Base-by-base conservation (phyloP, 2,888 invertebrate species). In the Nomada ferruginata region DNA sequence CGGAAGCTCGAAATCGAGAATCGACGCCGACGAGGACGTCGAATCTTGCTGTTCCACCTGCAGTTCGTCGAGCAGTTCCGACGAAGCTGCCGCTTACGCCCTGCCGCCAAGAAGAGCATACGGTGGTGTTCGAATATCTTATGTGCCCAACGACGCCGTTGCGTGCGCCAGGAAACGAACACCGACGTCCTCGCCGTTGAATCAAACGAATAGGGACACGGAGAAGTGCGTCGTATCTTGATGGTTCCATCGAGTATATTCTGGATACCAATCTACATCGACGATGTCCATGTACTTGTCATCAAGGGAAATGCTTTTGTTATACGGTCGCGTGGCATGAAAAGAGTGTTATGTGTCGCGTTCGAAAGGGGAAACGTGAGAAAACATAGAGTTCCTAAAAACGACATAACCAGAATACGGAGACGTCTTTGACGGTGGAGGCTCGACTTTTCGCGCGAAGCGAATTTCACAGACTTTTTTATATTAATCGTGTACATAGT, bases 1-100 rank as follows among this genome's bases (percentile, higher is more conserved):
- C n/a, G 79, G 85, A 9, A 65, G 83, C 9, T 87, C 87, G 15
- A 88, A 85, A 88, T 94, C 95, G 42, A 92, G 94, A 81, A 91
- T 92, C 83, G 93, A 91, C 36, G 91, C 90, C 83, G 96, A 96
- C 70, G 91, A 91, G 20, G 90, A 91, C 86, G 94, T 91, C 73
- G 96, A 96, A 87, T 97, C 97, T 92, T 96, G 97, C 91, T 98
- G 98, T 93, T 98, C 98, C 57, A 98, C 98, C 18, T 98, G 98
- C 86, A 95, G 95, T 87, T 98, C 97, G 0, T 96, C 96, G 65
- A 96, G 96, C 89, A 97, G 97, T 42, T 97, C 97, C 20, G 98
- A 98, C 71, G 98, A 98, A 85, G 97, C 97, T 86, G 96, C 97
- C 90, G 97, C 98, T 85, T 98, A 98, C 93, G 97, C 97, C 82